These are phyloP conservation scores for Festucalex cinctus DNA, from an alignment of 2,113 vertebrate species.

Conservation along the genomic window DNA sequence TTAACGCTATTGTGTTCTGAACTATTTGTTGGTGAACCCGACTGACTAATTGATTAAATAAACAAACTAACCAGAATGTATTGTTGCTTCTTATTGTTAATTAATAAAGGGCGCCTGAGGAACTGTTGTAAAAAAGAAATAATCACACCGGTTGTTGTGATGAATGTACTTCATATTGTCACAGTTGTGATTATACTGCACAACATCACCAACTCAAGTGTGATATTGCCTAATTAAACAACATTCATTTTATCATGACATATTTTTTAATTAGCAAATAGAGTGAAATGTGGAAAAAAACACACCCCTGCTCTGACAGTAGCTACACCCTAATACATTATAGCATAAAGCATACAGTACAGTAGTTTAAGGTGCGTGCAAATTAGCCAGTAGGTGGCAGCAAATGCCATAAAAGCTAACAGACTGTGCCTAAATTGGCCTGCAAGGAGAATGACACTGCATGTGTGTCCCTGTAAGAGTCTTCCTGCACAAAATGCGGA, in stretches of 20 bases:
- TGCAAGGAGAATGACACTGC: slow-evolving; percentile 51
- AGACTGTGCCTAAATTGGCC: slow-evolving; percentile 49
- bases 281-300: background rate
- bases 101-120: no score
- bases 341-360: background rate
- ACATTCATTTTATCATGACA: background rate
- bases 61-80: no score
- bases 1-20: no score
- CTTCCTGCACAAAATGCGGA: slow-evolving; percentile 30
- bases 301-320: background rate
- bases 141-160: no score
- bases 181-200: no score
- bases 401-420: slow-evolving; percentile 29
- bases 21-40: no score
- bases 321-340: background rate
- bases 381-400: slow-evolving; percentile 62
- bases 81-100: no score
- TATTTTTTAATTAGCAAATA: slow-evolving; percentile 6
- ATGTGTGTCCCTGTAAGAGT: slow-evolving; percentile 33
- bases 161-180: no score
- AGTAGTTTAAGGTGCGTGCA: background rate
- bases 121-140: no score
- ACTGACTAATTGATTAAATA: no score
- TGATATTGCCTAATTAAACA: background rate
- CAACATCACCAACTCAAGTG: no score